Conservation (phyloP, 1,140 invertebrate species). For the Neocloeon triangulifer region DNA sequence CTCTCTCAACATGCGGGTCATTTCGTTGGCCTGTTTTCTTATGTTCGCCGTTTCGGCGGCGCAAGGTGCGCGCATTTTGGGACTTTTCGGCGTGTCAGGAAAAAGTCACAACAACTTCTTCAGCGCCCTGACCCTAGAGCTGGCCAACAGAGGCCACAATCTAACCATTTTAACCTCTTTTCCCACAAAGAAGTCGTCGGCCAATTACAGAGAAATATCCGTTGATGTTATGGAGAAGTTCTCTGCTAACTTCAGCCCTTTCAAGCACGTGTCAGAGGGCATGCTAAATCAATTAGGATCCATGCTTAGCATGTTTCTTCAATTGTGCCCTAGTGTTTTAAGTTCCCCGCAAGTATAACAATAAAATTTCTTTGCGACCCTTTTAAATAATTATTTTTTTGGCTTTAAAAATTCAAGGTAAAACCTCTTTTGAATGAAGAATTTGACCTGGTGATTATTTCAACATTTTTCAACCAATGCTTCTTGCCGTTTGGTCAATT, state of each 20-base stretch:
- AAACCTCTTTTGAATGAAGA: background rate
- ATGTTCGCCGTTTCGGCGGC: too few relatives aligned
- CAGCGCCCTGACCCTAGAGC: slow-evolving; percentile 18
- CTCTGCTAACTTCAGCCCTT: background rate
- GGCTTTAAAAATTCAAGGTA: slow-evolving; percentile 1
- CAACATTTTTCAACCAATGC: slow-evolving; percentile 13
- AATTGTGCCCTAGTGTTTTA: background rate
- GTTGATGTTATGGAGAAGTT: background rate
- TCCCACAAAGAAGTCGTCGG: slow-evolving; percentile 11
- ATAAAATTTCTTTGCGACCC: too few relatives aligned
- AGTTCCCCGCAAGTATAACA: too few relatives aligned
- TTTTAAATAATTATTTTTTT: too few relatives aligned
- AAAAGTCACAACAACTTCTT: slow-evolving; percentile 30
- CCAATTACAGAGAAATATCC: slow-evolving; percentile 10
- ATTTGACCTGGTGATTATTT: slow-evolving; percentile 4
- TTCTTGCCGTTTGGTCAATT: background rate
- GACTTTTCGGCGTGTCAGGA: slow-evolving; percentile 20
- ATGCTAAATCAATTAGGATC: background rate
- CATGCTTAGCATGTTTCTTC: background rate
- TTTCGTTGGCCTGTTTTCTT: too few relatives aligned
- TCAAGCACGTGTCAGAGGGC: background rate
- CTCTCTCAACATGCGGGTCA: too few relatives aligned
- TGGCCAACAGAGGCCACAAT: slow-evolving; percentile 30
- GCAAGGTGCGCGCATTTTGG: slow-evolving; percentile 21
- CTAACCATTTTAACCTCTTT: slow-evolving; percentile 27